phyloP scores from a whole-genome alignment of 2,888 invertebrate genomes.

The Tethea ocularis region DNA sequence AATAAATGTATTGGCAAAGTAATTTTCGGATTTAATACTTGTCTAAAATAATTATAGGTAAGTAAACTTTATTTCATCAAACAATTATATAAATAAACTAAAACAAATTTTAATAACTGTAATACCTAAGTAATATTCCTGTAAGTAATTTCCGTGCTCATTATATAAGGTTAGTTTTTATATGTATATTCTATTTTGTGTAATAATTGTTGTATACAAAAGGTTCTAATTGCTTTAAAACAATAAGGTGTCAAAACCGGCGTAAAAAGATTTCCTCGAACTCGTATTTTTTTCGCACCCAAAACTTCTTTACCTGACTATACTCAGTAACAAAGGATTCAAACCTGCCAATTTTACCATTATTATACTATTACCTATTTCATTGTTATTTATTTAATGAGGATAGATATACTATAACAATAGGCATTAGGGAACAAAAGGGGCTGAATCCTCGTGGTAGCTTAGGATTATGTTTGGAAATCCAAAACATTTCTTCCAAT shows the following conservation, averaged over 20 bases:
- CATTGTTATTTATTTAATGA: not conserved
- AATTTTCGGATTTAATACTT: no score
- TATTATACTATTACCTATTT: not conserved
- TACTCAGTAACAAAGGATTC: not conserved
- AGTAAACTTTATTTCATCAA: no score
- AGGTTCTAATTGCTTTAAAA: not conserved
- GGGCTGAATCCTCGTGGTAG: not conserved
- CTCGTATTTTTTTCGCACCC: not conserved
- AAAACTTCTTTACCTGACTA: not conserved
- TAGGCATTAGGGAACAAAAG: not conserved
- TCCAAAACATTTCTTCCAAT: no score
- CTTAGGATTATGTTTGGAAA: not conserved
- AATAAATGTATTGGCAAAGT: no score
- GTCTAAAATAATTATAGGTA: no score
- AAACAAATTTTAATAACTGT: no score
- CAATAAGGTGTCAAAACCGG: not conserved
- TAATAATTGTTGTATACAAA: no score
- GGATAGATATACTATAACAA: not conserved
- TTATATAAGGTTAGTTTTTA: no score
- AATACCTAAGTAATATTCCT: no score
- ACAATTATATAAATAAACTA: no score
- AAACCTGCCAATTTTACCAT: not conserved
- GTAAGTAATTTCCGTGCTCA: no score
- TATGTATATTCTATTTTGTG: no score
- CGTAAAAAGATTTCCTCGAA: not conserved